Evolutionary conservation across 2,797 vertebrate species (phyloP), one percentile per base, ranked within the genome.

Genomic region (Danio aesculapii): DNA sequence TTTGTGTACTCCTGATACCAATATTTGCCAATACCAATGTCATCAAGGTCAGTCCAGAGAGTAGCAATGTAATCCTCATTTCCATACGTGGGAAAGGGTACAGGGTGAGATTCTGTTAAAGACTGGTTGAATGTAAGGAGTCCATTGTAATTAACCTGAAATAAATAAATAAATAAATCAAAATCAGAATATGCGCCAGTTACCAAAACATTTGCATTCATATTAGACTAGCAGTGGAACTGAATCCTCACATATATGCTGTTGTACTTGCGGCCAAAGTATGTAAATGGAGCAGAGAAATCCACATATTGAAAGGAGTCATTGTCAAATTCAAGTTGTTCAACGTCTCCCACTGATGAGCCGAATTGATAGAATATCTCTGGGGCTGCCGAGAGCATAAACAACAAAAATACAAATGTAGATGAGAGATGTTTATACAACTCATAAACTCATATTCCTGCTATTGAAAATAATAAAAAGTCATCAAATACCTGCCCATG

Each of bases 111-210:
- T 75, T 50, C 46, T 64, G 30, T 9, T 6, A 50, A 1, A 63
- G 73, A 0, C 6, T 12, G 55, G 8, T 0, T 64, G 14, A 75
- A 75, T 0, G 73, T 41, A 21, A 75, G 30, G 6, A 75, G 46
- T 64, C 73, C 59, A 7, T 75, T 75, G 50, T 53, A 52, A 53
- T 75, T 63, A 53, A 75, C n/a, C 73, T 75, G 47, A 11, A 43
- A 62, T 30, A 30, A 50, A 53, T 63, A 2, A 64, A 0, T 41
- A 43, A 49, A 49, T 5, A 12, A 30, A 50, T 47, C 30, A 6
- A 75, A 75, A 74, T 16, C 41, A 55, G n/a, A 70, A 0, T 49
- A 21, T 30, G 46, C 21, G 0, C 46, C 30, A 8, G 13, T 1
- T 3, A 50, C 47, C 17, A 67, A 10, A 14, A 8, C 11, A 39